Evolutionary conservation across 1,140 invertebrate species (phyloP).

Genomic region (Alviniconcha marisindica): DNA sequence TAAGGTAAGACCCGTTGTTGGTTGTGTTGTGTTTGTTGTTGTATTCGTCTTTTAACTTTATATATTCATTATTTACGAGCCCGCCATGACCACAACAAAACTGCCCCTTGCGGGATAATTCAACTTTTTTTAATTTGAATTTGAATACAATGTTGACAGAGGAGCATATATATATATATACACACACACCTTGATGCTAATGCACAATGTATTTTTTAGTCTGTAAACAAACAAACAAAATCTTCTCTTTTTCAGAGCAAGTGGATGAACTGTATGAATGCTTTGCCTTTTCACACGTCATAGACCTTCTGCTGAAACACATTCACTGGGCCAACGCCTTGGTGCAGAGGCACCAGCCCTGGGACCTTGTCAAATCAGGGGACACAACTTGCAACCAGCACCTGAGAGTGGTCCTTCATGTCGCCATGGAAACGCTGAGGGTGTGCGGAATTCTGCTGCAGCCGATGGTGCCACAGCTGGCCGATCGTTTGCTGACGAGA

Average conservation of each 20-base stretch:
- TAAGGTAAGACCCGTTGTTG: too few species aligned
- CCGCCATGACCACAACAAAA: too few species aligned
- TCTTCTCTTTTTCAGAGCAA: slow-evolving; percentile 70
- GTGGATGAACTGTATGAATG: slow-evolving; percentile 82
- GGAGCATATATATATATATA: too few species aligned
- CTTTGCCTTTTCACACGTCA: slow-evolving; percentile 89
- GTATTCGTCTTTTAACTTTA: too few species aligned
- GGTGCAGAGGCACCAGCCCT: slow-evolving; percentile 90
- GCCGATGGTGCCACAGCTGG: slow-evolving; percentile 89
- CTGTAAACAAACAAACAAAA: too few species aligned
- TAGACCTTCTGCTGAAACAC: slow-evolving; percentile 85
- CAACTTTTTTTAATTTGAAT: too few species aligned
- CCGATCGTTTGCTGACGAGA: slow-evolving; percentile 78
- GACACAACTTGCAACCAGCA: slow-evolving; percentile 72
- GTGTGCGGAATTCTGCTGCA: slow-evolving; percentile 68
- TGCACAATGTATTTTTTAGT: too few species aligned
- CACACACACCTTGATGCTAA: too few species aligned
- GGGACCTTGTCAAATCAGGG: slow-evolving; percentile 84
- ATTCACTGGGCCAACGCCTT: slow-evolving; percentile 90
- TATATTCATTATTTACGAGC: too few species aligned
- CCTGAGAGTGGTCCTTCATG: slow-evolving; percentile 85
- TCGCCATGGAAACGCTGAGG: slow-evolving; percentile 87
- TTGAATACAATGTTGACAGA: too few species aligned
- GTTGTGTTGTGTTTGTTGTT: too few species aligned
- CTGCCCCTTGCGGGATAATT: too few species aligned